Evolutionary conservation across 2,113 vertebrate genomes (phyloP).

Genomic region (Callorhinus ursinus): DNA sequence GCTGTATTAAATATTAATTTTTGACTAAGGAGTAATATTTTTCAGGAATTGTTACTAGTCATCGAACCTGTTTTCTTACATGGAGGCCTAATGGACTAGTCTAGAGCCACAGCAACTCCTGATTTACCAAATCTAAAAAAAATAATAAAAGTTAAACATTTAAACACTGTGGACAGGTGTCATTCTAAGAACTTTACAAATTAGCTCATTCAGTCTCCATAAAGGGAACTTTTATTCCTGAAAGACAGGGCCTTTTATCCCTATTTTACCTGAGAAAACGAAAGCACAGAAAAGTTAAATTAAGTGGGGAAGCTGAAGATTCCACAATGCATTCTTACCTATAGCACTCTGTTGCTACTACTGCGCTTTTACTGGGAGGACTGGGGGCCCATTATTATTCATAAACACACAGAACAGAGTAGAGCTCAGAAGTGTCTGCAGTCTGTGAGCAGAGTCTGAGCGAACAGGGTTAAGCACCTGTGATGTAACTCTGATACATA

Average conservation of each 20-base stretch:
- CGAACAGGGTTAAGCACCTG: not conserved
- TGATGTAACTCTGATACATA: not conserved
- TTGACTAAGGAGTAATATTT: conserved; percentile 33
- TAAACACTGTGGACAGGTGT: not conserved
- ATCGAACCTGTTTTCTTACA: not conserved
- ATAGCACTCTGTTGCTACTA: not conserved
- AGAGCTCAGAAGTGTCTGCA: not conserved
- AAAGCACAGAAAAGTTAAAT: not conserved
- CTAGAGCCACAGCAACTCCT: not conserved
- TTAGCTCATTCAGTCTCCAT: not conserved
- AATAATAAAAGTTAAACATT: not conserved
- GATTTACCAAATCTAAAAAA: not conserved
- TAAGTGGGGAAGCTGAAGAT: not conserved
- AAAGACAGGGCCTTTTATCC: not conserved
- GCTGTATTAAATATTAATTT: not conserved
- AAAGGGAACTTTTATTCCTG: not conserved
- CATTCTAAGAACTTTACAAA: conserved; percentile 29
- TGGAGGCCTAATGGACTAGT: not conserved
- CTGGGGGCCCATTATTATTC: not conserved
- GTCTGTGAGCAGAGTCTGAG: not conserved
- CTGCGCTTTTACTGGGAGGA: not conserved
- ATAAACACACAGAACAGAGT: not conserved
- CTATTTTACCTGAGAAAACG: not conserved
- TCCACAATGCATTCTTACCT: not conserved
- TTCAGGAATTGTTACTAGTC: not conserved